These are phyloP conservation scores for Masticophis lateralis DNA, from an alignment of 2,797 vertebrate genomes.

Conservation along the genomic window DNA sequence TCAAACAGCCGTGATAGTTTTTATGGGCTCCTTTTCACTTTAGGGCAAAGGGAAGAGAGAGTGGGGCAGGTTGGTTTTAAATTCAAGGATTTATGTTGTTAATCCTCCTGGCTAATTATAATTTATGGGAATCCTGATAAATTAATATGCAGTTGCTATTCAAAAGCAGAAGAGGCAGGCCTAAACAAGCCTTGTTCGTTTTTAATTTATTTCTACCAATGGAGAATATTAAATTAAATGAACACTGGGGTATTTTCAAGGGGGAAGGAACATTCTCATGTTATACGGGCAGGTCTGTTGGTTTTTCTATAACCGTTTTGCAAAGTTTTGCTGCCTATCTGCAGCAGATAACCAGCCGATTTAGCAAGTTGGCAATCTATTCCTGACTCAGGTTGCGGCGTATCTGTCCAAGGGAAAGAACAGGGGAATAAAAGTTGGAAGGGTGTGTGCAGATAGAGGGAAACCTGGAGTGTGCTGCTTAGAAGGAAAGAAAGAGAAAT, in stretches of 20 bases:
- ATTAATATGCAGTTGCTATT: constrained; percentile 82
- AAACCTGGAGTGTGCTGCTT: neutral
- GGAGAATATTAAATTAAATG: constrained; percentile 79
- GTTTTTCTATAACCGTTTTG: constrained; percentile 69
- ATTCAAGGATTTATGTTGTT: constrained; percentile 83
- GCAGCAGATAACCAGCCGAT: constrained; percentile 53
- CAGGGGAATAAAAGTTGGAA: neutral
- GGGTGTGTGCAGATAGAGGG: constrained; percentile 32
- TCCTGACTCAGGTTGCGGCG: neutral
- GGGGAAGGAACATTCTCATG: constrained; percentile 72
- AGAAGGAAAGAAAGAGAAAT: neutral
- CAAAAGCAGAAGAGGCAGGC: constrained; percentile 74
- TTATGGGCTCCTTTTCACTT: constrained; percentile 80
- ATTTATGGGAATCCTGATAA: constrained; percentile 81
- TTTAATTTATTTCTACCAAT: constrained; percentile 81
- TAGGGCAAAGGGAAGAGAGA: constrained; percentile 77
- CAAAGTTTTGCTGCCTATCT: constrained; percentile 56
- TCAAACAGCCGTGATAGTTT: constrained; percentile 76
- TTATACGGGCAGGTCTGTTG: constrained; percentile 76
- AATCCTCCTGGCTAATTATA: constrained; percentile 83
- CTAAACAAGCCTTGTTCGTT: constrained; percentile 82
- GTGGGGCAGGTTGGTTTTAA: constrained; percentile 79
- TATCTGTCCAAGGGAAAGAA: constrained; percentile 18
- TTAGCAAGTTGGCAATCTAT: neutral
- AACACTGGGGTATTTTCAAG: constrained; percentile 70